These are phyloP conservation scores for Gopherus flavomarginatus DNA, from an alignment of 2,113 vertebrate species.

Conservation along the genomic window DNA sequence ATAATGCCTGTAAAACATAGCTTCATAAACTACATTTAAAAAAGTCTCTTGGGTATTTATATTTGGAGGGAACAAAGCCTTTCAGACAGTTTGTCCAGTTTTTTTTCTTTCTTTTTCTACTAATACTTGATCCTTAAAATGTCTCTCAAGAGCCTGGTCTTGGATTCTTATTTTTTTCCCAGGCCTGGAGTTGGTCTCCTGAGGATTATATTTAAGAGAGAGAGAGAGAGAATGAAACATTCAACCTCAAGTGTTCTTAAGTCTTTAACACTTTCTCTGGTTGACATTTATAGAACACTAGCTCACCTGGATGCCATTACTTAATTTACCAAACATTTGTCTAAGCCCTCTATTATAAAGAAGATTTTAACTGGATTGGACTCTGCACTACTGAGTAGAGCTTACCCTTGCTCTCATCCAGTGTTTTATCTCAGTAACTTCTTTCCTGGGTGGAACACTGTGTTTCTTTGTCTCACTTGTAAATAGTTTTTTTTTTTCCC, in stretches of 20 bases:
- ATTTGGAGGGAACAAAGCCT: slow-evolving; percentile 16
- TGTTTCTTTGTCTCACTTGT: not conserved
- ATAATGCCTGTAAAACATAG: slow-evolving; percentile 52
- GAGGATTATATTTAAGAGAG: slow-evolving; percentile 21
- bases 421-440: not conserved
- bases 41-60: slow-evolving; percentile 44
- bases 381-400: not conserved
- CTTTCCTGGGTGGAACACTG: not conserved
- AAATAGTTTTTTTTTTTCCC: not conserved
- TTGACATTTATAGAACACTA: not conserved
- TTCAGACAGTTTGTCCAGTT: slow-evolving; percentile 6
- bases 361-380: not conserved
- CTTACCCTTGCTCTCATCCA: not conserved
- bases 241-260: not conserved
- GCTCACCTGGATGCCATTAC: not conserved
- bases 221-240: not conserved
- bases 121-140: slow-evolving; percentile 6
- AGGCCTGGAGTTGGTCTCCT: slow-evolving; percentile 46
- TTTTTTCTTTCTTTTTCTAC: slow-evolving; percentile 3
- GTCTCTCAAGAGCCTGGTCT: slow-evolving; percentile 9
- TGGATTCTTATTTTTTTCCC: slow-evolving; percentile 55
- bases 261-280: slow-evolving; percentile 47
- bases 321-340: not conserved
- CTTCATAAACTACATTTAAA: slow-evolving; percentile 46
- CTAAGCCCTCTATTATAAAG: not conserved